A percentile compares a stretch with the other conserved stretches of the same genome.
These are phyloP conservation scores for Eupithecia vulgata DNA, from an alignment of 2,888 invertebrate species.

Conservation along the genomic window DNA sequence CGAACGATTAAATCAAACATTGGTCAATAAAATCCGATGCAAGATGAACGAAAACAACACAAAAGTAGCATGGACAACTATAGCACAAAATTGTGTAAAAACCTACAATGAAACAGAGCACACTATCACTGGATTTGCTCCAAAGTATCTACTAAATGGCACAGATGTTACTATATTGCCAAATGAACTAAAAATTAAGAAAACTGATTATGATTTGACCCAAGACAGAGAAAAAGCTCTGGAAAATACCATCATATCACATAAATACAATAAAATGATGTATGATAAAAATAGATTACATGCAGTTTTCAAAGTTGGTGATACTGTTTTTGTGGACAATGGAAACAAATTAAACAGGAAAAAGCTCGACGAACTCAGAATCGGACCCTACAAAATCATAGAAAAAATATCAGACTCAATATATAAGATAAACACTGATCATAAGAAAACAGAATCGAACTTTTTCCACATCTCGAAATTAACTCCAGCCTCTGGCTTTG, in stretches of 20 bases:
- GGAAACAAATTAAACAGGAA: too few species aligned
- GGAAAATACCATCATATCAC: conserved; percentile 2
- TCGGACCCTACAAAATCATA: too few species aligned
- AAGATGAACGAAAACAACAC: conserved; percentile 7
- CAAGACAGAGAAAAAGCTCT: conserved; percentile 6
- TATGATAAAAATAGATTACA: conserved; percentile 1
- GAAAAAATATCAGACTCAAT: too few species aligned
- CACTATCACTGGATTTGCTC: not conserved
- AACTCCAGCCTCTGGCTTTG: too few species aligned
- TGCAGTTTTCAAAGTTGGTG: too few species aligned
- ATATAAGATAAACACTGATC: too few species aligned
- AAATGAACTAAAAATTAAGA: not conserved
- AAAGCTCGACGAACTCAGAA: too few species aligned
- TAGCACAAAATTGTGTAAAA: conserved; percentile 8
- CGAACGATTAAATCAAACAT: conserved; percentile 14
- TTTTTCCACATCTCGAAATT: too few species aligned
- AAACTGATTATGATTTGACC: not conserved
- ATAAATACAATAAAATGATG: conserved; percentile 1
- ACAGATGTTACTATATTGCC: not conserved
- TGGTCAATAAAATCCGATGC: conserved; percentile 11
- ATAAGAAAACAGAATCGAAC: too few species aligned
- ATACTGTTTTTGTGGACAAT: too few species aligned
- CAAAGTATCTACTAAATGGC: conserved; percentile 4
- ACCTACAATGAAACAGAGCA: conserved; percentile 16
- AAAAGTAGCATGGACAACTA: conserved; percentile 13